phyloP scores from a whole-genome alignment of 2,113 vertebrate species.

The Engystomops pustulosus region DNA sequence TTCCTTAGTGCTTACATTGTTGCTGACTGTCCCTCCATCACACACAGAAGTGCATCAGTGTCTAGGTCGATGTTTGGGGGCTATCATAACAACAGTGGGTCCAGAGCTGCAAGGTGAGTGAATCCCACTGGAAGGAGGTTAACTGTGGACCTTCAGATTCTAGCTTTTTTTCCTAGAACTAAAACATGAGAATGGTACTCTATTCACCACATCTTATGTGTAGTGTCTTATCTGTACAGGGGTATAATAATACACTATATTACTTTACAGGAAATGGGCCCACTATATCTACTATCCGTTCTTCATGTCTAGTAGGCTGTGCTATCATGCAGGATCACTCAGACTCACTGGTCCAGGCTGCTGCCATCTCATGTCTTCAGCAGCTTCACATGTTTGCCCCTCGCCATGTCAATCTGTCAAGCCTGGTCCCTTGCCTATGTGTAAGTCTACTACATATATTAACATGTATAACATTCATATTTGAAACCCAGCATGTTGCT shows the following conservation, averaged over 20 bases:
- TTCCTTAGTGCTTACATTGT: slow-evolving; percentile 92
- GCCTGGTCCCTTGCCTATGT: slow-evolving; percentile 94
- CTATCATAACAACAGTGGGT: slow-evolving; percentile 97
- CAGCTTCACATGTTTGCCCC: slow-evolving; percentile 99
- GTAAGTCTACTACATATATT: no score
- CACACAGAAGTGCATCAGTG: slow-evolving; percentile 98
- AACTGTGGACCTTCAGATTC: background rate
- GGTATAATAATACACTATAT: background rate
- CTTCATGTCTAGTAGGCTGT: slow-evolving; percentile 96
- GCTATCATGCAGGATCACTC: slow-evolving; percentile 99
- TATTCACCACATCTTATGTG: no score
- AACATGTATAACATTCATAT: no score
- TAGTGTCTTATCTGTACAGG: background rate
- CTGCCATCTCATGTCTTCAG: slow-evolving; percentile 97
- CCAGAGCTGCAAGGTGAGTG: slow-evolving; percentile 93
- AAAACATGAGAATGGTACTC: background rate
- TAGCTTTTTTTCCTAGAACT: background rate
- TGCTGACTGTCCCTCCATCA: slow-evolving; percentile 93
- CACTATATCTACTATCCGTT: slow-evolving; percentile 96
- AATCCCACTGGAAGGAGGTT: no score
- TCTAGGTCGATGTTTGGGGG: slow-evolving; percentile 93
- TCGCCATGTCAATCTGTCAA: slow-evolving; percentile 95
- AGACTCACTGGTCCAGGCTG: slow-evolving; percentile 94
- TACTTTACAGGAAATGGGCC: slow-evolving; percentile 83
- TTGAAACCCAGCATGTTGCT: background rate